Percentiles rank a stretch among this genome's conserved stretches.
Conservation (phyloP, 2,113 vertebrate species). For the Anthoscopus minutus region DNA sequence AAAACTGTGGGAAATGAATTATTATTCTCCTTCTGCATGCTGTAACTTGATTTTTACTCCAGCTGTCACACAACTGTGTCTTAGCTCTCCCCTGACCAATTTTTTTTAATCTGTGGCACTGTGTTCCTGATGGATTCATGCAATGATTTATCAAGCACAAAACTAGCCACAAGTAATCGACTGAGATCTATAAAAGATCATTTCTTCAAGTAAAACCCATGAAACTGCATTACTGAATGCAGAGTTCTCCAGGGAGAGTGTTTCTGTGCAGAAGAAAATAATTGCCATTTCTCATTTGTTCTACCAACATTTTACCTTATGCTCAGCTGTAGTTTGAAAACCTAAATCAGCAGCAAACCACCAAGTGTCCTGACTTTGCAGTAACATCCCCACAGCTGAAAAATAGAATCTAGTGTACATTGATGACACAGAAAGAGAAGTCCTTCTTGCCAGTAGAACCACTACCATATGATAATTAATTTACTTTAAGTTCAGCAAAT, state of each 20-base stretch:
- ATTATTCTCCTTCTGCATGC: neutral
- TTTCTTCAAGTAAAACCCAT: neutral
- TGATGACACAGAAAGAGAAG: neutral
- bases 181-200: neutral
- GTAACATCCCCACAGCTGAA: neutral
- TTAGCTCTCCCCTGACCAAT: neutral
- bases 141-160: neutral
- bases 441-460: neutral
- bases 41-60: neutral
- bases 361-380: neutral
- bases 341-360: neutral
- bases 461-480: neutral
- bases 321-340: neutral
- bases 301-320: neutral
- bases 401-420: neutral
- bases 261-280: neutral
- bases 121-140: neutral
- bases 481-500: conserved; percentile 7
- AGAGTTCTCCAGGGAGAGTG: neutral
- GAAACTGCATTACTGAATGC: neutral
- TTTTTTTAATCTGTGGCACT: neutral
- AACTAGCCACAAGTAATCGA: neutral
- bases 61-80: neutral
- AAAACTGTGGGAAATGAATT: neutral
- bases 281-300: neutral